Evolutionary conservation across 37 sponge, comb jelly and placozoan species (phyloP).

Genomic region (Chondrilla cf. caribensis): DNA sequence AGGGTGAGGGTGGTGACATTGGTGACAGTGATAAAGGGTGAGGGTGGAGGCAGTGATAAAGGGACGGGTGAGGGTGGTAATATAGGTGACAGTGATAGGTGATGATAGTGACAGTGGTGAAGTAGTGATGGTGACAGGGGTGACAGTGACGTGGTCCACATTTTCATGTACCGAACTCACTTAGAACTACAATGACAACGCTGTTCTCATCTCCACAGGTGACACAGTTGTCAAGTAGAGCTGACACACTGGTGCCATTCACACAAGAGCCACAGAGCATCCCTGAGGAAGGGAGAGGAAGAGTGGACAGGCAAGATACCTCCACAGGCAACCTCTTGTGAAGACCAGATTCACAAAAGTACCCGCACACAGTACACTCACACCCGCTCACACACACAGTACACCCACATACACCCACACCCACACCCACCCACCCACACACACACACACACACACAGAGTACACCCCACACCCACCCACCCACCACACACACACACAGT

Average conservation of each 20-base stretch:
- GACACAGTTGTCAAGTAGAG: conserved; percentile 47
- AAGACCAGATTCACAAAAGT: too few species aligned
- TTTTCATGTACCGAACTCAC: too few species aligned
- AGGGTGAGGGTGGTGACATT: too few species aligned
- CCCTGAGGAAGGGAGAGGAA: not conserved
- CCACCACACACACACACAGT: not conserved
- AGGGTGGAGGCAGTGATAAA: too few species aligned
- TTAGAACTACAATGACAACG: conserved; percentile 26
- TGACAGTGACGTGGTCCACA: too few species aligned
- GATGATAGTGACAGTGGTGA: conserved; percentile 11
- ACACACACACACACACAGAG: not conserved
- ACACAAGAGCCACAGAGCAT: conserved; percentile 24
- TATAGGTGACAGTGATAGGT: not conserved
- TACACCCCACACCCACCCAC: too few species aligned
- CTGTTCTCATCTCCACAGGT: conserved; percentile 31
- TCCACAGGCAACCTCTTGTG: too few species aligned
- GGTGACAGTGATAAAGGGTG: too few species aligned
- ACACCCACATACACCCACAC: not conserved
- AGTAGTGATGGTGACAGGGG: too few species aligned
- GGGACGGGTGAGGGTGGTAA: too few species aligned
- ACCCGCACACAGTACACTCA: too few species aligned
- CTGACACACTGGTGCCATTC: conserved; percentile 3
- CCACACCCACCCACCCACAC: not conserved
- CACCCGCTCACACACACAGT: not conserved
- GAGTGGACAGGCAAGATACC: too few species aligned